Base-by-base conservation (phyloP, 1,140 invertebrate species). In the Oryzaephilus surinamensis region DNA sequence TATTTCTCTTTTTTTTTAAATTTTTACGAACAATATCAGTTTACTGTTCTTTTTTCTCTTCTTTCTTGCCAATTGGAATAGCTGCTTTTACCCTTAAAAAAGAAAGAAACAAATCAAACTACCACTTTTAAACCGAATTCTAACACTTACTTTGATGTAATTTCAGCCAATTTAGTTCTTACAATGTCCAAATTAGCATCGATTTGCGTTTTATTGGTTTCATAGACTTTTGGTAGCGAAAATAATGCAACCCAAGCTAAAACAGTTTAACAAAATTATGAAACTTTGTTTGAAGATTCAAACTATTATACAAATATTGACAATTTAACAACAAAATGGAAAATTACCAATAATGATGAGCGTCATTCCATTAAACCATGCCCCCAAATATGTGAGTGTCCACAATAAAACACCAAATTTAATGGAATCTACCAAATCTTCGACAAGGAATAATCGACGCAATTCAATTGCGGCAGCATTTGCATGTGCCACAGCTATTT, bases 361-460 rank as follows among this genome's bases (percentile, higher is more conserved):
- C 49, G 92, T 96, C 77, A 97, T 86, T 61, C 93, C 93, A 69
- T 97, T 97, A 74, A 98, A 97, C 86, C 89, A 95, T 51, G 89
- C 79, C 50, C 94, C 94, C 52, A 97, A 73, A 63, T 97, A 97
- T 17, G 94, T 97, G 60, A 97, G 73, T 55, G 82, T 82, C 91
- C 93, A 97, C 54, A 97, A 71, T 46, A 91, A 66, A 43, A 93
- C 76, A 50, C 79, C 88, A 67, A 97, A 97, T 74, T 96, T 90
- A 51, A 90, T 76, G 26, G 93, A 96, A 67, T 97, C 93, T 38
- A 97, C 79, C 48, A 97, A 70, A 68, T 97, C 93, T 65, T 97
- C 94, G 52, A 97, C 90, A 42, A 97, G 73, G 67, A 97, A 94
- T 47, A 97, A 72, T 60, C 89, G 80, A 58, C 93, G 80, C 45